Conservation (phyloP, 2,888 invertebrate genomes). For the Philopedon plagiatum region DNA sequence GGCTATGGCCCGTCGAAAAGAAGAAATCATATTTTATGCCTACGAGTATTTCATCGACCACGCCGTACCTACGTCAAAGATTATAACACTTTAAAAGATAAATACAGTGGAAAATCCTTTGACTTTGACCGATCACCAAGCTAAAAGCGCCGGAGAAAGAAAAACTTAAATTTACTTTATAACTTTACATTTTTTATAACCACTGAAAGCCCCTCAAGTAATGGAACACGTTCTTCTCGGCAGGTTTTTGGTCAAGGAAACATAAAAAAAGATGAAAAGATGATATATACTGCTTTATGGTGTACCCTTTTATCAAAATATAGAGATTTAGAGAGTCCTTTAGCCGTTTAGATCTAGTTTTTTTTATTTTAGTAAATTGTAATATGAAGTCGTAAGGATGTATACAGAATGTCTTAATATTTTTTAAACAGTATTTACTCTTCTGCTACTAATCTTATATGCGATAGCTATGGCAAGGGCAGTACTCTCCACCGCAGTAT, state of each 20-base stretch:
- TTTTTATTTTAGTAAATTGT: not conserved
- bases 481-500: too few relatives aligned
- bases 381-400: not conserved
- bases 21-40: not conserved
- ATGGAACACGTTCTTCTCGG: not conserved
- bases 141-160: conserved; percentile 3
- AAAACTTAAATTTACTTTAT: conserved; percentile 11
- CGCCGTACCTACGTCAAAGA: conserved; percentile 6
- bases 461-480: too few relatives aligned
- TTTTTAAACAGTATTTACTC: too few relatives aligned
- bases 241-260: conserved; percentile 11
- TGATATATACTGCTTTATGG: conserved; percentile 23
- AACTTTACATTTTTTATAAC: conserved; percentile 13
- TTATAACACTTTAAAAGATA: conserved; percentile 1
- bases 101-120: conserved; percentile 14
- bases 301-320: conserved; percentile 6
- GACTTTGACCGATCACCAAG: conserved; percentile 10
- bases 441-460: too few relatives aligned
- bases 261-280: conserved; percentile 12
- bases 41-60: not conserved
- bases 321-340: not conserved
- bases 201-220: not conserved
- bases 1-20: too few relatives aligned
- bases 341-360: not conserved
- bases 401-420: not conserved